A percentile compares a stretch with the other conserved stretches of the same genome.
phyloP scores from a whole-genome alignment of 2,888 invertebrate species.

The Drosophila fungiperda region DNA sequence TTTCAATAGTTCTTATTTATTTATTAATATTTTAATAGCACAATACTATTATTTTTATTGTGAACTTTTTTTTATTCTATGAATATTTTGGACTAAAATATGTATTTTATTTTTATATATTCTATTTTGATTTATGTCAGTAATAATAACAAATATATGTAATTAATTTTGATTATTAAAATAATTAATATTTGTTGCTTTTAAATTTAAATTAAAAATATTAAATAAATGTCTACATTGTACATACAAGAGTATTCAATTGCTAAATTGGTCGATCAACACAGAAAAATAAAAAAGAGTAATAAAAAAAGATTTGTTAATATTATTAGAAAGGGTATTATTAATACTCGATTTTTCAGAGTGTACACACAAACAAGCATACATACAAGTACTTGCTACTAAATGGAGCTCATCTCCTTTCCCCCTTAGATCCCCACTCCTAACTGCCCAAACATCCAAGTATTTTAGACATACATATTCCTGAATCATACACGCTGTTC shows the following conservation, averaged over 20 bases:
- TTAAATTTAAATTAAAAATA: not conserved
- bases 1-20: not conserved
- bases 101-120: not conserved
- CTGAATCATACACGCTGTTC: conserved; percentile 29
- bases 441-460: not conserved
- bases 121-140: not conserved
- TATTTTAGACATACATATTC: not conserved
- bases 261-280: too few relatives aligned
- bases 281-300: not conserved
- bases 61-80: not conserved
- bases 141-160: not conserved
- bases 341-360: not conserved
- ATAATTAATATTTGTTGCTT: not conserved
- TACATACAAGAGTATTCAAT: too few relatives aligned
- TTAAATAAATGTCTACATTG: too few relatives aligned
- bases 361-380: not conserved
- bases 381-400: not conserved
- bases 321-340: not conserved
- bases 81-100: not conserved
- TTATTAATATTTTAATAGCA: not conserved
- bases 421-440: not conserved
- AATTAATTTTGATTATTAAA: not conserved
- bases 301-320: not conserved
- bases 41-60: not conserved
- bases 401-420: not conserved